Evolutionary conservation across 2,797 vertebrate species (phyloP), one percentile per base, ranked within the genome.

Genomic region (Aplochiton taeniatus): DNA sequence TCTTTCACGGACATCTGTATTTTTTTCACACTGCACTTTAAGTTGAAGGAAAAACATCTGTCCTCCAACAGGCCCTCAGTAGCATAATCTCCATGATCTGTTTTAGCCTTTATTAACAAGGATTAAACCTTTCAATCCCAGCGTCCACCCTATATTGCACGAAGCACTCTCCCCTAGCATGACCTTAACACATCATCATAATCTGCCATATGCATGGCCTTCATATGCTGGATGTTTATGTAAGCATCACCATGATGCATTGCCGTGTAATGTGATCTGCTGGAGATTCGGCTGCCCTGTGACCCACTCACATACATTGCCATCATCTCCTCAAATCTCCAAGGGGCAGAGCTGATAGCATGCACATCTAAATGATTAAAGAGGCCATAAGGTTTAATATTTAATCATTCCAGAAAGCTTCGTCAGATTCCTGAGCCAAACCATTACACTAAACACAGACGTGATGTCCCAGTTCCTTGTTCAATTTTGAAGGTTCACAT

Each of bases 161-260:
- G 31, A 31, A 31, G 3, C 31, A 31, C 31, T 31, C 31, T 31
- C 31, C 31, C 31, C 31, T 31, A 31, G 2, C 31, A 6, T 6
- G 31, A 31, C 2, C 31, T 31, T 31, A 31, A 31, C 31, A 2
- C 31, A 31, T 31, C 31, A 31, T 31, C 31, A 31, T 86, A 79
- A 65, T 53, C 66, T 68, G 47, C 47, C 57, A 60, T 64, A 70
- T 64, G 67, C 61, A 42, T 65, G 79, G 74, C 77, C 80, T 75
- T 53, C 60, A 72, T 73, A 53, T 58, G 51, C 69, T 64, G 70
- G 66, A 71, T 82, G 75, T 72, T 56, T 57, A 14, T 58, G 52
- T 64, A 72, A 65, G 73, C 75, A 88, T 85, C 80, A 69, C 72
- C 72, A 77, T 84, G 83, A 86, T 85, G 84, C 75, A 80, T 72